phyloP scores from a whole-genome alignment of 2,888 invertebrate genomes.

The Agrochola lychnidis region DNA sequence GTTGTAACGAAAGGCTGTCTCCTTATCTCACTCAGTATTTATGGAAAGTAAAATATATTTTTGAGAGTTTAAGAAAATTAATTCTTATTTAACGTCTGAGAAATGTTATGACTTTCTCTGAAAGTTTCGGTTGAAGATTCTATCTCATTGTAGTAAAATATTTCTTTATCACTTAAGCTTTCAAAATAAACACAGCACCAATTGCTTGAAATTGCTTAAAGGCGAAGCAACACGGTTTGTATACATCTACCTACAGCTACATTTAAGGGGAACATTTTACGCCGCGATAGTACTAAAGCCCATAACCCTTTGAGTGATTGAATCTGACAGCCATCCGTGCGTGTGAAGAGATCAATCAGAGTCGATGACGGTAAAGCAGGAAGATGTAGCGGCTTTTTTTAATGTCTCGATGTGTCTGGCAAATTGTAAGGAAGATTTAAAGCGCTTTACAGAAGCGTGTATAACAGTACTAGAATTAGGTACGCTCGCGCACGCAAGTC shows the following conservation, averaged over 20 bases:
- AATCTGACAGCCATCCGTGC: slow-evolving; percentile 66
- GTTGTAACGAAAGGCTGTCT: slow-evolving; percentile 35
- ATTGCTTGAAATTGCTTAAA: slow-evolving; percentile 19
- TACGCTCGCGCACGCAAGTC: slow-evolving; percentile 42
- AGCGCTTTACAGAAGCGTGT: slow-evolving; percentile 45
- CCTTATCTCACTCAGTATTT: slow-evolving; percentile 48
- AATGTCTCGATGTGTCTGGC: slow-evolving; percentile 24
- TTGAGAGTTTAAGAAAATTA: slow-evolving; percentile 35
- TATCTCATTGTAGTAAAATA: slow-evolving; percentile 23
- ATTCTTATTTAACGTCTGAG: slow-evolving; percentile 38
- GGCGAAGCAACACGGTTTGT: slow-evolving; percentile 32
- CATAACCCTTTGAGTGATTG: slow-evolving; percentile 75
- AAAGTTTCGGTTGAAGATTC: slow-evolving; percentile 28
- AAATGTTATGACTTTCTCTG: slow-evolving; percentile 33
- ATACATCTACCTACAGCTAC: slow-evolving; percentile 29
- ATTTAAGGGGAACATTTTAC: slow-evolving; percentile 53
- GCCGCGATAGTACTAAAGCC: slow-evolving; percentile 66
- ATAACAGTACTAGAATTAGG: slow-evolving; percentile 62
- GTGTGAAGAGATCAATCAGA: slow-evolving; percentile 63
- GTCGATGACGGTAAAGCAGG: slow-evolving; percentile 25
- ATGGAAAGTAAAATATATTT: slow-evolving; percentile 46
- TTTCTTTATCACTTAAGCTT: slow-evolving; percentile 30
- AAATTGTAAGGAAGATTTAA: slow-evolving; percentile 45
- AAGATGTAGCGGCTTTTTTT: slow-evolving; percentile 41
- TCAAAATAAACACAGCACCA: neutral